Conservation (phyloP, 1,140 invertebrate species). For the Cherax destructor region DNA sequence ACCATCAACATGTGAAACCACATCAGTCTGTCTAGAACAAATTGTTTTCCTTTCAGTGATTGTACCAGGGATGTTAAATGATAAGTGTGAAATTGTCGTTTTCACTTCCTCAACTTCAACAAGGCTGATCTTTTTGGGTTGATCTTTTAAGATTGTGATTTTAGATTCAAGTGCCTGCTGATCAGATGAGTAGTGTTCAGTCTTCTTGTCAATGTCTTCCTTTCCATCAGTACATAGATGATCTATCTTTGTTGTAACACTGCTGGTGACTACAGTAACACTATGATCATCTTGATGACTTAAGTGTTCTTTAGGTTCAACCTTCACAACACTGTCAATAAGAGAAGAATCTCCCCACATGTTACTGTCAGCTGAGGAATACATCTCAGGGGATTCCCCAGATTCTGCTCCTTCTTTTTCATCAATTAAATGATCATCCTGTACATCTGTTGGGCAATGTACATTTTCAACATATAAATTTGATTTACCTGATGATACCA, state of each 20-base stretch:
- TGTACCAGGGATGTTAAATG: slow-evolving; percentile 60
- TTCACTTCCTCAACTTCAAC: slow-evolving; percentile 71
- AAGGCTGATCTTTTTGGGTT: slow-evolving; percentile 23
- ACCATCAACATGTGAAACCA: background rate
- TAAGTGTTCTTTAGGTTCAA: slow-evolving; percentile 23
- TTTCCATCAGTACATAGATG: background rate
- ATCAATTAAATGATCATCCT: background rate
- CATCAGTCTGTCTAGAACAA: background rate
- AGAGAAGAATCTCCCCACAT: slow-evolving; percentile 43
- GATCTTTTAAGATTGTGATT: background rate
- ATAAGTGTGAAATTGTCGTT: slow-evolving; percentile 66
- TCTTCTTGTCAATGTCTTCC: background rate
- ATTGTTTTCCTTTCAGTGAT: background rate
- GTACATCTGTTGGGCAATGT: background rate
- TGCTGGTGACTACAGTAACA: background rate
- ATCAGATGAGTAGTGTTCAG: background rate
- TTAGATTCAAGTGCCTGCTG: background rate
- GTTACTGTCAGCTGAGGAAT: slow-evolving; percentile 47
- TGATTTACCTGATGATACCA: slow-evolving; percentile 4
- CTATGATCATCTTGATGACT: background rate
- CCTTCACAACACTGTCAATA: slow-evolving; percentile 46
- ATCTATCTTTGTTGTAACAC: background rate
- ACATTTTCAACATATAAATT: background rate
- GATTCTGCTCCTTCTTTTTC: background rate
- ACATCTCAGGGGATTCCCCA: slow-evolving; percentile 24